A percentile compares a stretch with the other conserved stretches of the same genome.
Evolutionary conservation across 64 coral and sea anemone genomes (phyloP).

Genomic region (Actinia equina): DNA sequence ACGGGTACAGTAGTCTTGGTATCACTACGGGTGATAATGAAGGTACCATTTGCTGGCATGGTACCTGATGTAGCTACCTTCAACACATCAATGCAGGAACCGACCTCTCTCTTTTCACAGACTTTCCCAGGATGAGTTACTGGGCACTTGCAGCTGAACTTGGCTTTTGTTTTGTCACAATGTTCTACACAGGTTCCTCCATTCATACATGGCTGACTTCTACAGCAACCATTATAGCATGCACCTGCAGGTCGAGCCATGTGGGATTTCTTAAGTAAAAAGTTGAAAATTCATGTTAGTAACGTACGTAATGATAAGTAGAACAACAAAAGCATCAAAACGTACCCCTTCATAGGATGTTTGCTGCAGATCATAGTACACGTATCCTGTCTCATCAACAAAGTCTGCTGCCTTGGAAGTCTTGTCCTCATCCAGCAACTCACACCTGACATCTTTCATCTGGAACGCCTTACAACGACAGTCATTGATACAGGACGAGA

Average conservation of each 20-base stretch:
- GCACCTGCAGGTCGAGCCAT: too few species aligned
- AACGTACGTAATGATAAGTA: too few species aligned
- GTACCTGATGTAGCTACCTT: background rate
- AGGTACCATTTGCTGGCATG: background rate
- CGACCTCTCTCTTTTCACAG: background rate
- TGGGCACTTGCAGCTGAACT: conserved; percentile 8
- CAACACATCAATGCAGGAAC: background rate
- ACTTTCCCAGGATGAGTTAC: background rate
- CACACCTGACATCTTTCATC: too few species aligned
- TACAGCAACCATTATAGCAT: background rate
- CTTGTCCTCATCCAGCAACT: too few species aligned
- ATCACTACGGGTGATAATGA: background rate
- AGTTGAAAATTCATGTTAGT: too few species aligned
- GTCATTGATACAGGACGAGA: too few species aligned
- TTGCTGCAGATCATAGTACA: too few species aligned
- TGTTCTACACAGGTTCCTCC: conserved; percentile 23
- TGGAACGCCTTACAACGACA: too few species aligned
- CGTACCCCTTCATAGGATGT: background rate
- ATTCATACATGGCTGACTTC: background rate
- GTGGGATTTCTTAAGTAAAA: too few species aligned
- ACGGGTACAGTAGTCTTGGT: background rate
- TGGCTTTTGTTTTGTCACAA: background rate
- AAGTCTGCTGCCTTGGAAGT: too few species aligned
- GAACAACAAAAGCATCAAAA: too few species aligned
- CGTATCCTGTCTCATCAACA: too few species aligned